phyloP scores from a whole-genome alignment of 2,797 vertebrate species.

The Anabacerthia variegaticeps region DNA sequence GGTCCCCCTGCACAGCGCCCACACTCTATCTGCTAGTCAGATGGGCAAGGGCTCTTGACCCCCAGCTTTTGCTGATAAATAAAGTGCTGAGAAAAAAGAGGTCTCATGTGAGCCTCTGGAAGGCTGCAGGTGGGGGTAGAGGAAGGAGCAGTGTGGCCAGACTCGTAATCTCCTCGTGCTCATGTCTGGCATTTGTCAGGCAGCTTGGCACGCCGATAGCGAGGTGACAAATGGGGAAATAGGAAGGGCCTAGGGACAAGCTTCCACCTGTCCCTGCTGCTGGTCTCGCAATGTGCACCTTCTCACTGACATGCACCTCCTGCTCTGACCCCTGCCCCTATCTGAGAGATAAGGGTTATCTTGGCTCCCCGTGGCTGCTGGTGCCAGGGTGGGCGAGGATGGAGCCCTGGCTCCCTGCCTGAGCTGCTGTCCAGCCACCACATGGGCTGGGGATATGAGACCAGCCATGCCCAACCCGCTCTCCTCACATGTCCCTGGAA shows the following conservation, averaged over 20 bases:
- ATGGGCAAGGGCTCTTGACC: constrained; percentile 75
- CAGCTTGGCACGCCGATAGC: constrained; percentile 52
- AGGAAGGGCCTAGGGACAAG: constrained; percentile 20
- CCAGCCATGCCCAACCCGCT: neutral
- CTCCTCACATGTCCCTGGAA: neutral
- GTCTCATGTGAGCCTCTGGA: constrained; percentile 65
- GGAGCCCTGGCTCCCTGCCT: neutral
- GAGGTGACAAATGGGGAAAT: constrained; percentile 69
- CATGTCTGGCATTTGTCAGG: constrained; percentile 86
- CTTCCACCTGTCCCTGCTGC: constrained; percentile 40
- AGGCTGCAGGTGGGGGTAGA: constrained; percentile 63
- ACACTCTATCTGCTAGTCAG: constrained; percentile 3
- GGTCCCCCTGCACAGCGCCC: neutral
- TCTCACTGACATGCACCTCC: neutral
- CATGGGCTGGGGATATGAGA: neutral
- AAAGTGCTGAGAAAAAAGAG: constrained; percentile 48
- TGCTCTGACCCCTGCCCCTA: constrained; percentile 18
- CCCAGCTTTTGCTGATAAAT: constrained; percentile 68
- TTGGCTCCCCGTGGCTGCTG: neutral
- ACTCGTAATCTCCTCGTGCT: constrained; percentile 77
- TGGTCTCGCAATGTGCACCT: neutral
- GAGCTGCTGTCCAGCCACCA: neutral
- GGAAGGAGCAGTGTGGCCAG: constrained; percentile 71
- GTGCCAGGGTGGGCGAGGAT: neutral
- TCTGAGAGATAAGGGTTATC: constrained; percentile 48